phyloP scores from a whole-genome alignment of 1,140 invertebrate species.

The Choristoneura fumiferana region DNA sequence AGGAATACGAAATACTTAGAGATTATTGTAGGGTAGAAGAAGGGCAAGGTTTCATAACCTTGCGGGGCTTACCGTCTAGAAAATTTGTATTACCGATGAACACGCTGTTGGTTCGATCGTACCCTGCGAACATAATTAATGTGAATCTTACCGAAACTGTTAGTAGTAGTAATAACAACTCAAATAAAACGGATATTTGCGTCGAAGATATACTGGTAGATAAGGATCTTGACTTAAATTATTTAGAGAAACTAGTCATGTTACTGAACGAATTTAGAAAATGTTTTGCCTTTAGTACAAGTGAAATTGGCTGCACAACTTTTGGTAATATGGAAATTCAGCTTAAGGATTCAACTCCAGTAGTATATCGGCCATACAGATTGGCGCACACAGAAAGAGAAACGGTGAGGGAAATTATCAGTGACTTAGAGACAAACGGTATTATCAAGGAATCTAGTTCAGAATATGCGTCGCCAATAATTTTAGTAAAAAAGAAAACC shows the following conservation, averaged over 20 bases:
- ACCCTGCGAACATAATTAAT: not conserved
- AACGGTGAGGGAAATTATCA: conserved; percentile 3
- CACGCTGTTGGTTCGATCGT: not conserved
- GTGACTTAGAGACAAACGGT: conserved; percentile 26
- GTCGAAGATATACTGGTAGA: not conserved
- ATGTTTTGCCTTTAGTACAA: conserved; percentile 32
- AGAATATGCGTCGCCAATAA: conserved; percentile 31
- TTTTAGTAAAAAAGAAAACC: conserved; percentile 36
- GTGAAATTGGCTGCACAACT: conserved; percentile 26
- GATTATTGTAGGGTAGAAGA: not conserved
- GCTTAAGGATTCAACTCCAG: conserved; percentile 24
- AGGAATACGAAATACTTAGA: not conserved
- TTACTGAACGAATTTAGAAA: conserved; percentile 29
- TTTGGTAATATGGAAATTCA: conserved; percentile 32
- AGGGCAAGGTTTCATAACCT: not conserved
- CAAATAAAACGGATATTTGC: not conserved
- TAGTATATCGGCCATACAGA: conserved; percentile 31
- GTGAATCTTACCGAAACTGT: not conserved
- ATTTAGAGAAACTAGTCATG: not conserved
- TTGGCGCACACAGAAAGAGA: conserved; percentile 19
- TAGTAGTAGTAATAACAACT: not conserved
- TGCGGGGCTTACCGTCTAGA: not conserved
- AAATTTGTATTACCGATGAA: not conserved
- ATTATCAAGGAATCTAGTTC: conserved; percentile 53
- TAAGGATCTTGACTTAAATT: conserved; percentile 1